Conservation (phyloP, 2,113 vertebrate species). For the Thalassarche chlororhynchos region DNA sequence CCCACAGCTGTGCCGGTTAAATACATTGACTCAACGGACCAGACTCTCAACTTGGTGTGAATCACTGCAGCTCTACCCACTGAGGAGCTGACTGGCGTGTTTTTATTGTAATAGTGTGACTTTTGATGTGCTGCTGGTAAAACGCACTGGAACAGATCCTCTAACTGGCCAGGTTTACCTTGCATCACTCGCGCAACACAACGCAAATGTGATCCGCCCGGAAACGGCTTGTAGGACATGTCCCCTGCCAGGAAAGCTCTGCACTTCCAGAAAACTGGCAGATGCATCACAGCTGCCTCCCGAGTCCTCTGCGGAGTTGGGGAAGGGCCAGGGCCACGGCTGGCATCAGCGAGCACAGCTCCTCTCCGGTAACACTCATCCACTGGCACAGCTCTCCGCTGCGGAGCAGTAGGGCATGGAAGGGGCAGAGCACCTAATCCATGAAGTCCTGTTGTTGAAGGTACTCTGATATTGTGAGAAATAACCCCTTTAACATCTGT, state of each 20-base stretch:
- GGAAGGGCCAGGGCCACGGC: neutral
- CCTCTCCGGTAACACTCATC: neutral
- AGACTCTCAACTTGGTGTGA: neutral
- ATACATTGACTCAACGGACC: neutral
- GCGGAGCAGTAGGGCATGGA: neutral
- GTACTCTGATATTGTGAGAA: neutral
- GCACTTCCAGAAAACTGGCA: neutral
- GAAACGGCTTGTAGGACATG: neutral
- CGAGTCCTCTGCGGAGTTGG: fast-evolving
- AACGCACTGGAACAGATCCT: neutral
- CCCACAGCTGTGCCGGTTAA: neutral
- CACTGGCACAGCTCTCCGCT: neutral
- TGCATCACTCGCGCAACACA: neutral
- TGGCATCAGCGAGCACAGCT: neutral
- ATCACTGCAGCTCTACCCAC: neutral
- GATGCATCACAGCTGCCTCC: neutral
- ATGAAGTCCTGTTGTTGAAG: neutral
- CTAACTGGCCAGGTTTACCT: neutral
- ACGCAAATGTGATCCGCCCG: fast-evolving
- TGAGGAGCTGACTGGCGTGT: neutral
- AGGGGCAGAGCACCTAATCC: neutral
- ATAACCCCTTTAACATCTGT: neutral
- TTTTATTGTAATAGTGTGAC: neutral
- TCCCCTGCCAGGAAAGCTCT: neutral
- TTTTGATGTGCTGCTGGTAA: neutral